Percentiles rank a stretch among this genome's conserved stretches.
Evolutionary conservation across 2,113 vertebrate species (phyloP).

Genomic region (Trachemys scripta): DNA sequence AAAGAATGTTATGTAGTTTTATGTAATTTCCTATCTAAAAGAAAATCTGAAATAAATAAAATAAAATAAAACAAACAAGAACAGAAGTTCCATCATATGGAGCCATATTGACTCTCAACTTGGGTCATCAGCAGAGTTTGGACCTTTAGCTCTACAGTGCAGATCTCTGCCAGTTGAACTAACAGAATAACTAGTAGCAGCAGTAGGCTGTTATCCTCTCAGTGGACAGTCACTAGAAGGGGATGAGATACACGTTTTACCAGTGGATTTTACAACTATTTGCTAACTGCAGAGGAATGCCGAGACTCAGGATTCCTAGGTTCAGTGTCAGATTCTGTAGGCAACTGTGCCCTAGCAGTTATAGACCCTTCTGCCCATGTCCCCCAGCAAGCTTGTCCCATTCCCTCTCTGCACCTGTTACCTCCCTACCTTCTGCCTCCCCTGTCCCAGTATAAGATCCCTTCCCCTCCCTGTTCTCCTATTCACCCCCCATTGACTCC

Average conservation of each 20-base stretch:
- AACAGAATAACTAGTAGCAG: neutral
- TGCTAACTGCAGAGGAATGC: neutral
- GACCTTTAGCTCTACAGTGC: rapidly evolving
- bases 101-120: rapidly evolving
- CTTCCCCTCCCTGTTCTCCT: neutral
- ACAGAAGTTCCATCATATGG: neutral
- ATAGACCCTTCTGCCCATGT: neutral
- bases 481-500: neutral
- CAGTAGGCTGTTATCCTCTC: neutral
- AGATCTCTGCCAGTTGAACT: neutral
- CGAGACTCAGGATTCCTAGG: neutral
- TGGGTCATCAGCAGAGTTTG: neutral
- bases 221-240: neutral
- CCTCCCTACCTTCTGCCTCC: neutral
- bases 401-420: neutral
- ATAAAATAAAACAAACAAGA: neutral
- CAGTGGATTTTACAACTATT: neutral
- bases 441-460: neutral
- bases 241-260: neutral
- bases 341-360: neutral
- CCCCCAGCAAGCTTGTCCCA: neutral
- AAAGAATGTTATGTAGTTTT: neutral
- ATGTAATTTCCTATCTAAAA: neutral
- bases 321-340: neutral
- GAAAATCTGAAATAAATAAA: neutral